Evolutionary conservation across 2,888 invertebrate genomes (phyloP).

Genomic region (Lithophane socia): DNA sequence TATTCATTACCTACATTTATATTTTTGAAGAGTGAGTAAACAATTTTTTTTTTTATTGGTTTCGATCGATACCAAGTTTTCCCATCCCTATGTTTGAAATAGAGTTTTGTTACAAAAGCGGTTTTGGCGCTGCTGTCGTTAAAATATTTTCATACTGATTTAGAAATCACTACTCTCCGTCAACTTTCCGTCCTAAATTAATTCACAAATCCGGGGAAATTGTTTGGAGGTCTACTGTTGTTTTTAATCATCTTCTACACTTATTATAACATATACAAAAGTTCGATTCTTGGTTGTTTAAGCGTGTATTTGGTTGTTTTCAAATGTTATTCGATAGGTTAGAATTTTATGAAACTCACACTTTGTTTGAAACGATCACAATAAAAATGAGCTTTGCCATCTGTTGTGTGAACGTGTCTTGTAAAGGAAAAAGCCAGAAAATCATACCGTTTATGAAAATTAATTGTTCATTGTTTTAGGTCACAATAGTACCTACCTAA

Average conservation of each 20-base stretch:
- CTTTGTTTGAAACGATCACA: not conserved
- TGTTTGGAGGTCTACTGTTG: not conserved
- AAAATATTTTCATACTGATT: not conserved
- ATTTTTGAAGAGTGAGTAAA: not conserved
- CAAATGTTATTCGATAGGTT: constrained; percentile 1
- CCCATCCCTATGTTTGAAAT: constrained; percentile 12
- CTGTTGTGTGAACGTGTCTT: not conserved
- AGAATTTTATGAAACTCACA: not conserved
- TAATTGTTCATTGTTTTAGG: not conserved
- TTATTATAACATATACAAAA: not conserved
- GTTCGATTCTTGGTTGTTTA: not conserved
- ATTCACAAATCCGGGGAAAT: not conserved
- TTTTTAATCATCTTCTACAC: not conserved
- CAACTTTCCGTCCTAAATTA: not conserved
- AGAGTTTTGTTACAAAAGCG: not conserved
- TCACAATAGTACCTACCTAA: not conserved
- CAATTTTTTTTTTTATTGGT: constrained; percentile 5
- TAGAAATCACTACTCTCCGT: not conserved
- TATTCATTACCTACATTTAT: not conserved
- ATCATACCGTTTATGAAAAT: not conserved
- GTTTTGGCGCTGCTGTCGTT: not conserved
- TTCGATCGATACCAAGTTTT: constrained; percentile 19
- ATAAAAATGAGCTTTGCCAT: not conserved
- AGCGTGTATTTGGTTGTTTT: not conserved
- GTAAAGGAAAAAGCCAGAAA: not conserved